Percentiles rank a stretch among this genome's conserved stretches.
These are phyloP conservation scores for Trachemys scripta DNA, from an alignment of 2,113 vertebrate genomes.

Conservation along the genomic window DNA sequence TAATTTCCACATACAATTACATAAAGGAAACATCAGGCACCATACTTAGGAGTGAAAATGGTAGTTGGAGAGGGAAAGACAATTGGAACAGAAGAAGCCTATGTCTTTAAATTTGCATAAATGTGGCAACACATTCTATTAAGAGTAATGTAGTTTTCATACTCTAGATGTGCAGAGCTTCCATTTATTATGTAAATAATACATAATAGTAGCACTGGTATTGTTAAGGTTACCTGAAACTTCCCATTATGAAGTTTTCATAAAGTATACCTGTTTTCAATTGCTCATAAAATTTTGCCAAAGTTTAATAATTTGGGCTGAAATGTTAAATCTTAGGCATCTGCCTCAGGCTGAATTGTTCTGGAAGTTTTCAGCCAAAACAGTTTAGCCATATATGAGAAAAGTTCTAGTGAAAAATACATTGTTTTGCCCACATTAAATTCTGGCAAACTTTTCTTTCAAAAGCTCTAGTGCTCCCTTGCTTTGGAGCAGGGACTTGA, in stretches of 20 bases:
- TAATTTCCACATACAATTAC: not conserved
- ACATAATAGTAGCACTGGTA: not conserved
- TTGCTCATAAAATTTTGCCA: accelerated
- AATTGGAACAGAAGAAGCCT: not conserved
- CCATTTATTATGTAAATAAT: not conserved
- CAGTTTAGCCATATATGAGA: not conserved
- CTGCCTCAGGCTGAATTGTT: not conserved
- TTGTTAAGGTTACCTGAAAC: not conserved
- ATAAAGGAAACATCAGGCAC: not conserved
- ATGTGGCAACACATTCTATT: not conserved
- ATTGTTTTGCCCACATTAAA: not conserved
- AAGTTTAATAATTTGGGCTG: not conserved
- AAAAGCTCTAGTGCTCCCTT: conserved; percentile 13
- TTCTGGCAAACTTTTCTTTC: not conserved
- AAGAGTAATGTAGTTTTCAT: not conserved
- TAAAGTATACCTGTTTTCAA: no score
- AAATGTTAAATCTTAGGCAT: conserved; percentile 17
- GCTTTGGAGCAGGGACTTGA: conserved; percentile 18
- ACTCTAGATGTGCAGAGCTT: not conserved
- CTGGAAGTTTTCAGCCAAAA: not conserved
- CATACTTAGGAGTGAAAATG: not conserved
- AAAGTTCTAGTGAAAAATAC: not conserved
- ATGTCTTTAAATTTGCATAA: not conserved
- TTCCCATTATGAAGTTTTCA: not conserved
- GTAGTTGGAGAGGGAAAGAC: not conserved